Base-by-base conservation (phyloP, 1,140 invertebrate species). In the Caenorhabditis latens region DNA sequence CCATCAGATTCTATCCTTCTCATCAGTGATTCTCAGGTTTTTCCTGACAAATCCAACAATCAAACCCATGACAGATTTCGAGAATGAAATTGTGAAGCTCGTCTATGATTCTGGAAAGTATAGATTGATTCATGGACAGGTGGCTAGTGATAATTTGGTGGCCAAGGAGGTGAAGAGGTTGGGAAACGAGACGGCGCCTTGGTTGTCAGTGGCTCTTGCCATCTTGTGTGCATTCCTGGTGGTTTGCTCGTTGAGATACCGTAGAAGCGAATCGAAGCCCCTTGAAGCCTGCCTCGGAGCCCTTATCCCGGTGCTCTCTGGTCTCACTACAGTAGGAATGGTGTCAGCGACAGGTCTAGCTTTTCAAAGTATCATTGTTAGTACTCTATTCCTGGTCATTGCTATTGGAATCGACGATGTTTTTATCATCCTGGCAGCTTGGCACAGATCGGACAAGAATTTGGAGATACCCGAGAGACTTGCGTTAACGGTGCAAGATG, bases 401-500 rank as follows among this genome's bases (percentile, higher is more conserved):
- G 89, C 89, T 19, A 87, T 89, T 40, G 89, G 87, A n/a, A 86
- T 88, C 43, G 89, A 89, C 48, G 88, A 89, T 55, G 88, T 89
- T 24, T 89, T 89, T 63, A 84, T 89, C 50, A 89, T 98, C 96
- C 93, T 98, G 88, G 96, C 96, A 0, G 96, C 96, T 0, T 97
- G 96, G 96, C 94, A 96, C 75, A 94, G 96, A 53, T 96, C 96
- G 0, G 95, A 95, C 1, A 95, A 95, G 14, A 95, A 95, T 90
- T 94, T 95, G 89, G 94, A 95, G 13, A 96, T 98, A 1, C 95
- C 96, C 0, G 95, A 96, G 90, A 93, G 96, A 57, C 96, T 98
- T 95, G 96, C 95, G 0, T 94, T 95, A 63, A 96, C 96, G 92
- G 94, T 97, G 90, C 96, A 96, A 82, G 96, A 97, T 92, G 96